Evolutionary conservation across 2,113 vertebrate species (phyloP), one percentile per base, ranked within the genome.

Genomic region (Probosciger aterrimus): DNA sequence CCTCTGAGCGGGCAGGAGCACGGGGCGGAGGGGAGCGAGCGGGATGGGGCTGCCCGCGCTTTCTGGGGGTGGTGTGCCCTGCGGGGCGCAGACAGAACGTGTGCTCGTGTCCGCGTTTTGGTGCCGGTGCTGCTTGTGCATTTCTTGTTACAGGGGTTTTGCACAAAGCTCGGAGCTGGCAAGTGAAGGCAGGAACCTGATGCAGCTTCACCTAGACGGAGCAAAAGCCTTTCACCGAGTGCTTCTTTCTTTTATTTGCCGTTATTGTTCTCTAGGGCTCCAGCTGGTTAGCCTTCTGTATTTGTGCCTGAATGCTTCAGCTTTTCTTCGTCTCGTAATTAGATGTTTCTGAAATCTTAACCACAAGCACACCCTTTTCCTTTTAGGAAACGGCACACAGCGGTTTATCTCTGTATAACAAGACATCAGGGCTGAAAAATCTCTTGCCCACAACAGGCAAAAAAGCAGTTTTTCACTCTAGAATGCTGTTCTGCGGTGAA

Each of bases 101-200:
- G 24, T 1, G 0, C 0, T 5, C 1, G 2, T 1, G 22, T 1
- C 14, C 3, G 17, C 3, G 9, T 4, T 8, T 1, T 2, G 14
- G 0, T 7, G 1, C 1, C 2, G 2, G 18, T 6, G 18, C 9
- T 11, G 7, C 3, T 14, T 0, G 0, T 19, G 0, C 3, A 0
- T 5, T 37, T 18, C 11, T 33, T 4, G 0, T 22, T 4, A 4
- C 41, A 1, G 18, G 6, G 27, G 1, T 23, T 30, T 4, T 4
- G 43, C 3, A 1, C 22, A 1, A 37, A 57, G 12, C 2, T 2
- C 4, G 2, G 31, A 8, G n/a, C 8, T 30, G 3, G 17, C 9
- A 10, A 27, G 49, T 2, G 30, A 30, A 30, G 10, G 27, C 35
- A 4, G 35, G 39, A 79, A 1, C 8, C 4, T 18, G 7, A 0